These are phyloP conservation scores for Epinephelus fuscoguttatus DNA, from an alignment of 2,113 vertebrate species.

Conservation along the genomic window DNA sequence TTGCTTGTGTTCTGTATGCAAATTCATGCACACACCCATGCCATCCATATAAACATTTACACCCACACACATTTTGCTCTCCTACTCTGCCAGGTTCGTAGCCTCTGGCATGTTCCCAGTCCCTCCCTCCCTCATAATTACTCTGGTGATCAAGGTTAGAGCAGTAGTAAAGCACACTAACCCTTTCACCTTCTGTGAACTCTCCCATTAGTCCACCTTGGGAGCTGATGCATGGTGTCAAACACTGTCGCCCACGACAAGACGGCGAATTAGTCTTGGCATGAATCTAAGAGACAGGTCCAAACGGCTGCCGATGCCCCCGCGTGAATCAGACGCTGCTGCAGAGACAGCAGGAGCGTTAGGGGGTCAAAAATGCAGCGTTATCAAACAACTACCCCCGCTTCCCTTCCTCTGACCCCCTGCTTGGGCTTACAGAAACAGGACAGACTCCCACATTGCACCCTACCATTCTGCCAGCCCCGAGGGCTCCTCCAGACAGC, in stretches of 20 bases:
- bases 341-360: constrained; percentile 73
- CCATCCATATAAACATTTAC: constrained; percentile 1
- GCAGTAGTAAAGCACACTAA: constrained; percentile 81
- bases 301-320: constrained; percentile 62
- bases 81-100: constrained; percentile 50
- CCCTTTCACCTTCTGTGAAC: constrained; percentile 86
- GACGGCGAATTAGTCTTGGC: constrained; percentile 86
- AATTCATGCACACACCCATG: constrained; percentile 41
- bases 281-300: constrained; percentile 75
- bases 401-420: constrained; percentile 70
- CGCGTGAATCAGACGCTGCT: constrained; percentile 75
- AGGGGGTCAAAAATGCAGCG: constrained; percentile 82
- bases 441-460: constrained; percentile 80
- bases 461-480: constrained; percentile 82
- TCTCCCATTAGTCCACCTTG: constrained; percentile 74
- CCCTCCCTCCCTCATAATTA: constrained; percentile 85
- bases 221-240: constrained; percentile 70
- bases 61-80: constrained; percentile 35
- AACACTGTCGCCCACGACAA: constrained; percentile 82
- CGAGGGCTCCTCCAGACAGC: constrained; percentile 80
- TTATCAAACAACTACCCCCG: constrained; percentile 73
- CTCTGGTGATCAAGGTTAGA: constrained; percentile 79
- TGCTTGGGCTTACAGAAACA: constrained; percentile 83
- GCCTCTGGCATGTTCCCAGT: constrained; percentile 79
- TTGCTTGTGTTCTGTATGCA: constrained; percentile 24